Base-by-base conservation (phyloP, 2,888 invertebrate species). In the Agrotis puta region DNA sequence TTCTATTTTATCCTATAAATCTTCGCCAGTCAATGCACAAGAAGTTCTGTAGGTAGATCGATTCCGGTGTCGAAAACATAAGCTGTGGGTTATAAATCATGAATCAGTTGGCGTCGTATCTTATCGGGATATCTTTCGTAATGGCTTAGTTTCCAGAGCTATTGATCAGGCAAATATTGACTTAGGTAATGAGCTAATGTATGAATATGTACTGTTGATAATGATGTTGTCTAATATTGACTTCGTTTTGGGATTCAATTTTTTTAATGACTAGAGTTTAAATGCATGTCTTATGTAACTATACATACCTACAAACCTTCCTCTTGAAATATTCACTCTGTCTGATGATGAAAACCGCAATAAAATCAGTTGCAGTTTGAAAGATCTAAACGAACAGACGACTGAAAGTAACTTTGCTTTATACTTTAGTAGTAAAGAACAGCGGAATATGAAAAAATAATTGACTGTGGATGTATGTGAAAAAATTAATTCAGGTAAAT, bases 21-120 rank as follows among this genome's bases (percentile, higher is more conserved):
- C 76, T 58, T 48, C 7, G 20, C 14, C 65, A 73, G 66, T 73
- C 76, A 65, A 14, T 62, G 74, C 65, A 58, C 72, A 71, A 64
- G 79, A 79, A 79, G 20, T 76, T 76, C 73, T 48, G 33, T 20
- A 65, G 65, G 24, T 78, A 64, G 47, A 78, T 76, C 74, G 16
- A 73, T 79, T 73, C 45, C 9, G 22, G 22, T 76, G 79, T 76
- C 74, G 24, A 79, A 74, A 65, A 79, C 76, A 58, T 73, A 74
- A 62, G 79, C 74, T 39, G 13, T 45, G 48, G 48, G 33, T 58
- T 39, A 65, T 76, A 74, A 65, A 79, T 76, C 79, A 62, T 73
- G 73, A 43, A 57, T 73, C 51, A 62, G 59, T 54, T 39, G 16
- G 39, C 22, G 27, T 24, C 59, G 59, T 78, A 71, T 64, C 74